Conservation (phyloP, 2,113 vertebrate genomes). For the Microcebus jonahi region DNA sequence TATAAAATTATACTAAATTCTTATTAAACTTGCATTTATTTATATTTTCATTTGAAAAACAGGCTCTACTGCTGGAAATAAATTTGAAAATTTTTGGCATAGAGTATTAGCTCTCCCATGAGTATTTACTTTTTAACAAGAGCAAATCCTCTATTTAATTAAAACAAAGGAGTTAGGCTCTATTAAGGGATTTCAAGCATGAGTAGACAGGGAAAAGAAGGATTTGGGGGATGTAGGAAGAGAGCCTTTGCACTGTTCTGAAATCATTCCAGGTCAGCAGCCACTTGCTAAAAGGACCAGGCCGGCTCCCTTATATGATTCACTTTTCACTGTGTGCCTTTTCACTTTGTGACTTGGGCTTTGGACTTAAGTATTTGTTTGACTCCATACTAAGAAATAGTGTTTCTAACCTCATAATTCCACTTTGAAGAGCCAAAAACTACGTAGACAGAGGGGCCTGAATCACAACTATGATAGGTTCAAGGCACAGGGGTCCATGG, state of each 20-base stretch:
- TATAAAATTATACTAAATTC: slow-evolving; percentile 28
- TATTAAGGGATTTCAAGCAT: slow-evolving; percentile 57
- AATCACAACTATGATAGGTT: neutral
- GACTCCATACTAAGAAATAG: neutral
- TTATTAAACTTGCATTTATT: slow-evolving; percentile 26
- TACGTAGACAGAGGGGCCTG: neutral
- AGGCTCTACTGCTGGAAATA: slow-evolving; percentile 51
- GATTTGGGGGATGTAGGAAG: neutral
- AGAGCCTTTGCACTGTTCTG: neutral
- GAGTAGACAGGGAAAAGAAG: slow-evolving; percentile 29
- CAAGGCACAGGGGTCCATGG: neutral
- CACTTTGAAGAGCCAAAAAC: neutral
- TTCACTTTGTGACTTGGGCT: neutral
- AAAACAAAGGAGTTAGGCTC: slow-evolving; percentile 66
- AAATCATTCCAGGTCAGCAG: neutral
- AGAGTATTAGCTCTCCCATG: slow-evolving; percentile 56
- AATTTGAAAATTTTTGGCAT: slow-evolving; percentile 64
- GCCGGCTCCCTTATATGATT: neutral
- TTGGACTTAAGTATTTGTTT: neutral
- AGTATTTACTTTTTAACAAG: slow-evolving; percentile 69
- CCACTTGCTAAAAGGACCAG: neutral
- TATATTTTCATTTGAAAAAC: slow-evolving; percentile 32
- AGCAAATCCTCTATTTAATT: slow-evolving; percentile 73
- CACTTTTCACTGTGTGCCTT: neutral
- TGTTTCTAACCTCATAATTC: neutral